Conservation (phyloP, 2,113 vertebrate genomes). For the Centropus unirufus region DNA sequence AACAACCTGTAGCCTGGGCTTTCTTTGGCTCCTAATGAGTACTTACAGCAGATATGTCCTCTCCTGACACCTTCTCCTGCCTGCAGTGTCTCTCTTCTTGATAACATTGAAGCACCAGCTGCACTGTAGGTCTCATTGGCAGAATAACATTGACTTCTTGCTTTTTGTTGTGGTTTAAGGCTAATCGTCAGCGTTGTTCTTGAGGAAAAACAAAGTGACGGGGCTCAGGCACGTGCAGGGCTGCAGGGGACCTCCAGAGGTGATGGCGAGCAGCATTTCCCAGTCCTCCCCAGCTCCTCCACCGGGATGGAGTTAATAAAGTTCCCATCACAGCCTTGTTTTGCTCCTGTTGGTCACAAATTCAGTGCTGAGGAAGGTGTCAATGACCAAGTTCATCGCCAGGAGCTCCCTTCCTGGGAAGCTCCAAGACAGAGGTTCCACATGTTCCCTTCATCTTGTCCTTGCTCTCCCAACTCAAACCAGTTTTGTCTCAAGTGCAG, state of each 20-base stretch:
- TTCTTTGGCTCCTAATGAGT: neutral
- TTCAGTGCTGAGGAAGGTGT: neutral
- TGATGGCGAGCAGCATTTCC: neutral
- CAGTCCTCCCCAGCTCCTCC: neutral
- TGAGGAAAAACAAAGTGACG: neutral
- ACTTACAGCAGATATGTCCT: neutral
- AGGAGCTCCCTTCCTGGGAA: neutral
- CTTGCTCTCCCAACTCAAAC: neutral
- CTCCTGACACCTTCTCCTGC: neutral
- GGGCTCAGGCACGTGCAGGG: neutral
- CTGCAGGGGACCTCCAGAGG: neutral
- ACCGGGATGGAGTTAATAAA: neutral
- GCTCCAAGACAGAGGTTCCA: neutral
- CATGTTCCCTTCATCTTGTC: accelerated
- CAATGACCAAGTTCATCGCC: neutral
- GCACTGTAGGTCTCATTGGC: neutral
- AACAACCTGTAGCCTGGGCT: neutral
- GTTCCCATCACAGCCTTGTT: neutral
- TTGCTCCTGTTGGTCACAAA: neutral
- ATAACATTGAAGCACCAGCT: neutral
- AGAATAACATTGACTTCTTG: neutral
- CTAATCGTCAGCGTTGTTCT: neutral
- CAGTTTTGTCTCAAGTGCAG: neutral
- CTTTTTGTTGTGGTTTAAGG: neutral
- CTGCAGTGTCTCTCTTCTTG: neutral